These are phyloP conservation scores for Chironomus riparius DNA, from an alignment of 2,888 invertebrate species.

Conservation along the genomic window DNA sequence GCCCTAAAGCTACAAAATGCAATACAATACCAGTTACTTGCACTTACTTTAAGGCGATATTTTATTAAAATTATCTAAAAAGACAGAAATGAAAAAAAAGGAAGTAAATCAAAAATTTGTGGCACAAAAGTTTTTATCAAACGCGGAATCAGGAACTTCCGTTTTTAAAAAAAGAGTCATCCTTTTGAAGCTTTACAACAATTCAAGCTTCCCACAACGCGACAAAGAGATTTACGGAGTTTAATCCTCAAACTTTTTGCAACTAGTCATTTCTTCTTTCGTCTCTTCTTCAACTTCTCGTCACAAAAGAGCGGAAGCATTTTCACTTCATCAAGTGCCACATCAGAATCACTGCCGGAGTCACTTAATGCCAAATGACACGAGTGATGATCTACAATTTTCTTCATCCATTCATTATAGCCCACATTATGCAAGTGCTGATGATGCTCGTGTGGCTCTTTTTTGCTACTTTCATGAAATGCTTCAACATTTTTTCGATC, in stretches of 20 bases:
- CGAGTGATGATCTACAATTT: slow-evolving; percentile 22
- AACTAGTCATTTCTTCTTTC: background rate
- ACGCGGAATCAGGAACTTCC: background rate
- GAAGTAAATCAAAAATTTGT: background rate
- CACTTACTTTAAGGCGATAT: slow-evolving; percentile 22
- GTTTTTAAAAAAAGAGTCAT: background rate
- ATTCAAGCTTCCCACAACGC: background rate
- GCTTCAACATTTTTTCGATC: background rate
- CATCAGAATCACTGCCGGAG: background rate
- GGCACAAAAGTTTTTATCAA: background rate
- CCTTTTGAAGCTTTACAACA: background rate
- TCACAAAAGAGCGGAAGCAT: slow-evolving; percentile 11
- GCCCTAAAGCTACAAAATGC: background rate
- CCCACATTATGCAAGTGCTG: slow-evolving; percentile 22
- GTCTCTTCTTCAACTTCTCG: background rate
- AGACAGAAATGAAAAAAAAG: background rate
- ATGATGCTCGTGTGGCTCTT: slow-evolving; percentile 9
- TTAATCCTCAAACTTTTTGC: background rate
- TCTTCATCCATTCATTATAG: slow-evolving; percentile 25
- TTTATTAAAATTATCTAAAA: slow-evolving; percentile 24
- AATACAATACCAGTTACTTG: background rate
- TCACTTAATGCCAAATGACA: slow-evolving; percentile 15
- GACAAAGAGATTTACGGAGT: background rate
- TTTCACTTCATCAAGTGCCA: slow-evolving; percentile 2
- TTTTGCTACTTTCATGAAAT: background rate